Conservation (phyloP, 2,888 invertebrate species). For the Platycheirus albimanus region DNA sequence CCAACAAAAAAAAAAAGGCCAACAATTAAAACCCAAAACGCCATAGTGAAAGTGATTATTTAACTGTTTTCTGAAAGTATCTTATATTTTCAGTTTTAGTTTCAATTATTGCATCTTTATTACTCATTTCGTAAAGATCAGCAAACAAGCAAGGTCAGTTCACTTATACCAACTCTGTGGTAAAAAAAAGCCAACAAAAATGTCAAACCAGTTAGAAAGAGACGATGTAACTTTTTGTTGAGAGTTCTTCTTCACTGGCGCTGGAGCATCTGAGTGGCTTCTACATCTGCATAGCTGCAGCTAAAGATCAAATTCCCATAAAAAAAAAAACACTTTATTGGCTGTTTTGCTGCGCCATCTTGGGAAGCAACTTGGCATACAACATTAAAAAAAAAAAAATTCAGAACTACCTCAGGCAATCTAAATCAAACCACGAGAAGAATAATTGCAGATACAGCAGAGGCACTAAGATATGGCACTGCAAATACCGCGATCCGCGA, state of each 20-base stretch:
- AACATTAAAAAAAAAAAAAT: not conserved
- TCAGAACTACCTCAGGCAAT: constrained; percentile 29
- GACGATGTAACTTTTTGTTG: constrained; percentile 18
- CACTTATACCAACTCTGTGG: too few species aligned
- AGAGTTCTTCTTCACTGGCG: constrained; percentile 1
- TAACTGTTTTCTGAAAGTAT: constrained; percentile 2
- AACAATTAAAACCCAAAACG: not conserved
- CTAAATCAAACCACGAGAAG: constrained; percentile 29
- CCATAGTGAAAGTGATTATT: constrained; percentile 33
- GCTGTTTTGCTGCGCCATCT: not conserved
- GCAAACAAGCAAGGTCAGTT: constrained; percentile 30
- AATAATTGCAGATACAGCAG: not conserved
- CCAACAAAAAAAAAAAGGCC: not conserved
- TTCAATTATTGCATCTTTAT: not conserved
- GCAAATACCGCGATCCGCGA: too few species aligned
- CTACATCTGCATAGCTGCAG: not conserved
- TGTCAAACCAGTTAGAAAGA: constrained; percentile 28
- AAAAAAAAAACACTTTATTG: not conserved
- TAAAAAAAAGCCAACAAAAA: not conserved
- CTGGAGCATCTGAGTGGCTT: too few species aligned
- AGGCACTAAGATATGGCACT: constrained; percentile 24
- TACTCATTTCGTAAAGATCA: constrained; percentile 10
- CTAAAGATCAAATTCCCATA: constrained; percentile 1
- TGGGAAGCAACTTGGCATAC: constrained; percentile 2
- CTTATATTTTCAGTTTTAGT: not conserved